phyloP scores from a whole-genome alignment of 2,113 vertebrate species.

The Microcebus griseorufus region DNA sequence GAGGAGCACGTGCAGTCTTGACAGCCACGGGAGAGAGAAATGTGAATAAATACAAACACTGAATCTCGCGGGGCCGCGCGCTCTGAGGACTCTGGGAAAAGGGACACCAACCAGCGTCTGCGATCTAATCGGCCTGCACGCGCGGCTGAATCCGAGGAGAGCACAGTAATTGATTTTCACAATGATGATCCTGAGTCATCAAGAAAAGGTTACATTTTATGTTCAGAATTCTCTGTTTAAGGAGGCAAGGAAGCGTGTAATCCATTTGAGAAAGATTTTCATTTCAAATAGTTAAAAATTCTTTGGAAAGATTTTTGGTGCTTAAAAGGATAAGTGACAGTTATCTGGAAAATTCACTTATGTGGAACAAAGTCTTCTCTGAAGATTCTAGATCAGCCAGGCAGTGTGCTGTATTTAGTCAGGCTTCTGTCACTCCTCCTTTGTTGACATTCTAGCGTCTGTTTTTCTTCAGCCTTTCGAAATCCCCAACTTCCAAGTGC shows the following conservation, averaged over 20 bases:
- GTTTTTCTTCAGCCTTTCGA: not conserved
- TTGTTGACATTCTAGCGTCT: not conserved
- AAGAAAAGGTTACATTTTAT: constrained; percentile 56
- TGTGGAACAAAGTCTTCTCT: not conserved
- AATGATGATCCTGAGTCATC: constrained; percentile 25
- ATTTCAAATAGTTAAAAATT: constrained; percentile 63
- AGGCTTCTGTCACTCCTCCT: not conserved
- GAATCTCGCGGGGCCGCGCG: accelerated
- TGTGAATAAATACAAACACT: accelerated
- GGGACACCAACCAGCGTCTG: accelerated
- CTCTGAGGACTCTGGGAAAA: accelerated
- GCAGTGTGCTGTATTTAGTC: not conserved
- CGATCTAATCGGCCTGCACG: not conserved
- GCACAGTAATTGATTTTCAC: constrained; percentile 41
- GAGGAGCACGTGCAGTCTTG: accelerated
- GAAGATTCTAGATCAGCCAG: constrained; percentile 3
- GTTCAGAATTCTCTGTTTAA: constrained; percentile 45
- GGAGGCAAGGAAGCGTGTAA: constrained; percentile 46
- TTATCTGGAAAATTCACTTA: constrained; percentile 61
- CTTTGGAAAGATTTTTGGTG: constrained; percentile 38
- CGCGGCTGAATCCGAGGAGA: not conserved
- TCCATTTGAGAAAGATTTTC: constrained; percentile 60
- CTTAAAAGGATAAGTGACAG: constrained; percentile 54
- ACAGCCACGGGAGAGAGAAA: not conserved
- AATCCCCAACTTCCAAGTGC: not conserved